Evolutionary conservation across 2,888 invertebrate genomes (phyloP).

Genomic region (Eilema depressum): DNA sequence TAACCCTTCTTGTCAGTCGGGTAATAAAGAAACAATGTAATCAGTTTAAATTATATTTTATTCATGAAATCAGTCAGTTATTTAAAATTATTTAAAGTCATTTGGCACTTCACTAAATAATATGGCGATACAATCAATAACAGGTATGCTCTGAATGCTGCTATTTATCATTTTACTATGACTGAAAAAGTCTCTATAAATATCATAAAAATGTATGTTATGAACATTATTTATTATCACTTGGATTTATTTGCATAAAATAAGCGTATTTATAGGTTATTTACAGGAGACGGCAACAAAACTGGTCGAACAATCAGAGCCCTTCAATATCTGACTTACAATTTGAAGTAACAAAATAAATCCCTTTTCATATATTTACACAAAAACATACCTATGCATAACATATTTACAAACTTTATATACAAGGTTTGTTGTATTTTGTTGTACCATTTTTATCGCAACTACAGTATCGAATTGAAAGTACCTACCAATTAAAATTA

Average conservation of each 20-base stretch:
- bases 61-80: conserved; percentile 79
- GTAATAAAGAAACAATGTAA: conserved; percentile 27
- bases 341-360: conserved; percentile 43
- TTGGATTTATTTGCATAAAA: conserved; percentile 40
- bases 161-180: conserved; percentile 23
- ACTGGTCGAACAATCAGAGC: conserved; percentile 44
- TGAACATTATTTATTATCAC: conserved; percentile 38
- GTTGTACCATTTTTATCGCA: conserved; percentile 16
- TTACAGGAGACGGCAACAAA: conserved; percentile 31
- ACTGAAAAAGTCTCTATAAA: conserved; percentile 36
- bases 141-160: conserved; percentile 55
- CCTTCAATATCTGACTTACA: conserved; percentile 37
- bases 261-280: conserved; percentile 49
- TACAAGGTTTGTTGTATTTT: conserved; percentile 45
- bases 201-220: conserved; percentile 20
- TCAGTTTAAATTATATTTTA: conserved; percentile 63
- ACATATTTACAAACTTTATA: conserved; percentile 54
- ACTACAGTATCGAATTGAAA: background rate
- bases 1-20: too few species aligned
- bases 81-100: conserved; percentile 80
- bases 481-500: conserved; percentile 9
- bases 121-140: conserved; percentile 73
- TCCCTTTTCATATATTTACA: conserved; percentile 40
- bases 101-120: conserved; percentile 85
- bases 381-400: conserved; percentile 26